Evolutionary conservation across 92 coral and sea anemone genomes (phyloP), one percentile per base, ranked within the genome.

Genomic region (Paramuricea clavata): DNA sequence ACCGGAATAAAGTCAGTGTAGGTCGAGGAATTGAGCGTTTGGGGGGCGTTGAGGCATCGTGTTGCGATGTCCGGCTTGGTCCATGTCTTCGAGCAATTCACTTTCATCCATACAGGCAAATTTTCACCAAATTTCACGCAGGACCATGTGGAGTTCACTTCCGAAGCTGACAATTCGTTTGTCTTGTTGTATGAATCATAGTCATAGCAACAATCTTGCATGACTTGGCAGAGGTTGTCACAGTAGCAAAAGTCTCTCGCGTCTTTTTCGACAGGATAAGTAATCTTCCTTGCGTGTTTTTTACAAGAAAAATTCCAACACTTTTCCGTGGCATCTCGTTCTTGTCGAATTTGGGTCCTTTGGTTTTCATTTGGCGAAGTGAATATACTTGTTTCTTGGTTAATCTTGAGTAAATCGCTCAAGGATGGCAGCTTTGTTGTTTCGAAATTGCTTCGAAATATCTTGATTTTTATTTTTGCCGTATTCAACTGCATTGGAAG

Each of bases 121-220:
- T 9, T 10, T 19, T 5, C 16, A 49, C 32, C 60, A 41, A 23
- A 22, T 15, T 16, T 31, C 34, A 74, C 36, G 28, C 81, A 74
- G 52, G 60, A 16, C 81, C 81, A 74, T 16, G 26, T 21, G 26
- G 62, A 54, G 17, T 54, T 21, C 25, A 54, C 23, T 17, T 17
- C 62, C 11, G 62, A 54, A 21, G 0, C 25, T 1, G 62, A 21
- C 62, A 19, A 19, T 21, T 54, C 62, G 19, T 15, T 8, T 19
- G 25, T 54, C 5, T 9, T 54, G 62, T 54, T 54, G 6, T 19
- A 13, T 21, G 26, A 21, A 54, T 2, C 1, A 13, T 54, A 54
- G 17, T 54, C 83, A 8, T 52, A 54, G 69, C 83, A 78, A 21
- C 83, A 78, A 54, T 78, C 83, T 25, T 35, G 21, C 69, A 78